A percentile compares a stretch with the other conserved stretches of the same genome.
Conservation (phyloP, 2,113 vertebrate genomes). For the Meles meles region DNA sequence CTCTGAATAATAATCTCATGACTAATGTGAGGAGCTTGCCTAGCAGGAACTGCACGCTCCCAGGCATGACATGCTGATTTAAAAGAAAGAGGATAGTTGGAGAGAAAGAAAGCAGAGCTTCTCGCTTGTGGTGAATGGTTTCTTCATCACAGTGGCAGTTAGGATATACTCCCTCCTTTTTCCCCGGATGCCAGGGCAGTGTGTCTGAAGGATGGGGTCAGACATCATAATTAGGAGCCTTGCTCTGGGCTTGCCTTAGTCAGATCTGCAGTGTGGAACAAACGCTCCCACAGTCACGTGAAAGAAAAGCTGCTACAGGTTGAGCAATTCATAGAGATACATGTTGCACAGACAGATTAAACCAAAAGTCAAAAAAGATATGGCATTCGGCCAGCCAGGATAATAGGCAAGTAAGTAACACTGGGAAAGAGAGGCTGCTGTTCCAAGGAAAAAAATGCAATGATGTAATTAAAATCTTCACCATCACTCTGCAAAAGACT, state of each 20-base stretch:
- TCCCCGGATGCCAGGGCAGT: neutral
- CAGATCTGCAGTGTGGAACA: constrained; percentile 91
- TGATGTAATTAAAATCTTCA: constrained; percentile 95
- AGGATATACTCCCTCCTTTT: constrained; percentile 42
- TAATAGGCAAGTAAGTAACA: constrained; percentile 95
- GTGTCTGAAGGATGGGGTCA: constrained; percentile 71
- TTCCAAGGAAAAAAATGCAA: constrained; percentile 97
- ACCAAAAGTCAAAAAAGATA: constrained; percentile 94
- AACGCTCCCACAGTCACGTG: constrained; percentile 94
- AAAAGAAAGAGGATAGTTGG: neutral
- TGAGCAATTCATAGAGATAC: constrained; percentile 96
- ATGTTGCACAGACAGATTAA: constrained; percentile 97
- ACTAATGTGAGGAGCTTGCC: neutral
- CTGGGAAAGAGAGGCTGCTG: constrained; percentile 96
- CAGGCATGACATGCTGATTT: constrained; percentile 55
- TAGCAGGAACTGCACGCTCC: constrained; percentile 34
- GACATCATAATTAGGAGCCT: constrained; percentile 96
- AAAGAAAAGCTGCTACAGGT: constrained; percentile 97
- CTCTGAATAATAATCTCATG: neutral
- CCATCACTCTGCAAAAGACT: constrained; percentile 89
- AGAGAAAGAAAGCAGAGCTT: constrained; percentile 48
- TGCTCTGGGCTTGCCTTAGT: constrained; percentile 91
- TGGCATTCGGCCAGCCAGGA: constrained; percentile 93
- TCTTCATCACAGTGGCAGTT: constrained; percentile 76
- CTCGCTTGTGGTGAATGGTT: constrained; percentile 70